Conservation (phyloP, 37 sponge, comb jelly and placozoan genomes). For the Crambe crambe region DNA sequence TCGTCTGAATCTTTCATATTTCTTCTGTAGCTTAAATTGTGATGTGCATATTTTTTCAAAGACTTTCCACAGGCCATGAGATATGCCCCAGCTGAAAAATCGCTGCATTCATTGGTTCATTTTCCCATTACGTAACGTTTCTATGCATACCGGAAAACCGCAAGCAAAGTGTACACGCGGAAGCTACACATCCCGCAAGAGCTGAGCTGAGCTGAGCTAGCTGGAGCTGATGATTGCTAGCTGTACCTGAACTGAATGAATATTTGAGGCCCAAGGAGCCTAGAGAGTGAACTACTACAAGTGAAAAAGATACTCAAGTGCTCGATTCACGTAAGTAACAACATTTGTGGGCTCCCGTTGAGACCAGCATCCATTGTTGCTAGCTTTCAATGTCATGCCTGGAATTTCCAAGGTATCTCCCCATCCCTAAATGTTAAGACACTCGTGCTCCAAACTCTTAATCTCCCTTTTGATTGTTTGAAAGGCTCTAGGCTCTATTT, state of each 20-base stretch:
- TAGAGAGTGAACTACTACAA: conserved; percentile 1
- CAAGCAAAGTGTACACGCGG: conserved; percentile 37
- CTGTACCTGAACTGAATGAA: background rate
- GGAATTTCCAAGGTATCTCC: conserved; percentile 7
- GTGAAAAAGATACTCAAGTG: background rate
- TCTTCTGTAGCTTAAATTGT: no score
- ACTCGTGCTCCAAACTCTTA: background rate
- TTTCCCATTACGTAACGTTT: conserved; percentile 66
- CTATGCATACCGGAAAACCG: conserved; percentile 82
- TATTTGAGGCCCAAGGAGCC: conserved; percentile 4
- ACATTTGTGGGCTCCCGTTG: conserved; percentile 6
- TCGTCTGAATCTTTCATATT: no score
- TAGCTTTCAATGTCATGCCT: background rate
- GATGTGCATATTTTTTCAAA: no score
- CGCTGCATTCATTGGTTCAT: conserved; percentile 28
- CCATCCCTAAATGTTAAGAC: background rate
- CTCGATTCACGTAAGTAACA: conserved; percentile 20
- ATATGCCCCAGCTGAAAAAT: background rate
- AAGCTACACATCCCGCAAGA: conserved; percentile 50
- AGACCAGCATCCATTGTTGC: conserved; percentile 23
- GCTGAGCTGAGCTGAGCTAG: conserved; percentile 21
- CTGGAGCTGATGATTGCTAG: background rate
- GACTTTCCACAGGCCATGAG: no score
- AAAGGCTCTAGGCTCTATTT: background rate
- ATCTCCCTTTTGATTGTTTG: background rate